Conservation (phyloP, 2,113 vertebrate genomes). For the Serinus canaria region DNA sequence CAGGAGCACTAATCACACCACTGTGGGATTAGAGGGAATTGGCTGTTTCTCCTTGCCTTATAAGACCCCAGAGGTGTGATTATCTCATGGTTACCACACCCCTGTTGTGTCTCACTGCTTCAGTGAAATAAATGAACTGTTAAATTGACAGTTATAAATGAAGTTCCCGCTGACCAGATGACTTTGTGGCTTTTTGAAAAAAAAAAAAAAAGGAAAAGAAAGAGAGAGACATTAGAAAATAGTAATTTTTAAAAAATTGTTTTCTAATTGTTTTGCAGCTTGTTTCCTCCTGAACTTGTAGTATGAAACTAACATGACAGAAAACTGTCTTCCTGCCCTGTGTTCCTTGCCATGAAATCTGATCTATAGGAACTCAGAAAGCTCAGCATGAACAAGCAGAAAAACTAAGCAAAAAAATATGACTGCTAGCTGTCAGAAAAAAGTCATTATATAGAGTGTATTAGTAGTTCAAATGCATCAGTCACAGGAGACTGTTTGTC, state of each 20-base stretch:
- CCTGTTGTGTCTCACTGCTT: conserved; percentile 63
- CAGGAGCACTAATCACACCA: conserved; percentile 55
- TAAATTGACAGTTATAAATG: conserved; percentile 68
- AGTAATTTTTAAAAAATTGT: neutral
- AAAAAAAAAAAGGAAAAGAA: accelerated
- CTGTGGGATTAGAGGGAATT: conserved; percentile 66
- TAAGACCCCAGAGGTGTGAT: conserved; percentile 66
- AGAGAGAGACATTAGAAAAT: neutral
- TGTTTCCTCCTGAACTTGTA: neutral
- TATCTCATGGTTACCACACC: conserved; percentile 67
- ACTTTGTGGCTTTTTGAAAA: neutral
- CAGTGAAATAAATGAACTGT: conserved; percentile 68
- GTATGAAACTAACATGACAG: neutral
- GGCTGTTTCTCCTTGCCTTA: conserved; percentile 56
- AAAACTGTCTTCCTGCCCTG: neutral
- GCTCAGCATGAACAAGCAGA: conserved; percentile 45
- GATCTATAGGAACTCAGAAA: neutral
- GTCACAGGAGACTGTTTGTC: conserved; percentile 65
- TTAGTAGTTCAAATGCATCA: conserved; percentile 64
- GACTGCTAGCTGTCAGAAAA: conserved; percentile 62
- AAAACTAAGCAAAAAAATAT: conserved; percentile 36
- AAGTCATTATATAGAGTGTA: conserved; percentile 34
- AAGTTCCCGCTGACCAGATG: conserved; percentile 54
- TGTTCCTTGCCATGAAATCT: neutral
- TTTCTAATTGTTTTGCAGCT: neutral